These are phyloP conservation scores for Globicephala melas DNA, from an alignment of 2,113 vertebrate species.

Conservation along the genomic window DNA sequence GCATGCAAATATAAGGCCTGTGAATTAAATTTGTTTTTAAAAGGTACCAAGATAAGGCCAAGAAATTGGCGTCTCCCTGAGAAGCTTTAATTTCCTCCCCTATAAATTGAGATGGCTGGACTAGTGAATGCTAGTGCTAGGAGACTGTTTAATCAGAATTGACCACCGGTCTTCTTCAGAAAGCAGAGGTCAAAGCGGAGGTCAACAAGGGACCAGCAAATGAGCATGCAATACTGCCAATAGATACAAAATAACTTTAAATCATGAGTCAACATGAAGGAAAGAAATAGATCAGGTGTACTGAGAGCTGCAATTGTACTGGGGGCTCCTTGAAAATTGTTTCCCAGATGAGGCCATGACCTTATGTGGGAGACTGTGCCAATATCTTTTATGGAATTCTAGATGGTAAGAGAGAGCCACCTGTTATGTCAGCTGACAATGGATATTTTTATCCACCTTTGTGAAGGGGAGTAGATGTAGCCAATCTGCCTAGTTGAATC, in stretches of 20 bases:
- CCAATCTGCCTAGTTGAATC: constrained; percentile 63
- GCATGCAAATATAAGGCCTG: background rate
- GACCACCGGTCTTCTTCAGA: background rate
- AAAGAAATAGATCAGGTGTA: background rate
- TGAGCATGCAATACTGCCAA: background rate
- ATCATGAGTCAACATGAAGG: background rate
- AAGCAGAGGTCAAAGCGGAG: background rate
- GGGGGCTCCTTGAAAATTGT: background rate
- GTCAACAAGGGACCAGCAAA: background rate
- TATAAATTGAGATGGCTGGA: background rate
- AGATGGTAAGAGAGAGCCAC: constrained; percentile 65
- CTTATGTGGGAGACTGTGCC: constrained; percentile 12
- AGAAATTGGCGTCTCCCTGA: background rate
- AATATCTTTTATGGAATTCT: constrained; percentile 21
- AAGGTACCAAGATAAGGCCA: background rate
- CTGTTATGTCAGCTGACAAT: constrained; percentile 54
- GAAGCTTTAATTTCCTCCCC: background rate
- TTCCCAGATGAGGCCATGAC: constrained; percentile 36
- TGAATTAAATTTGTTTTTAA: constrained; percentile 32
- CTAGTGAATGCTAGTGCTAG: background rate
- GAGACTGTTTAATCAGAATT: background rate
- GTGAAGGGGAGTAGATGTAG: constrained; percentile 21
- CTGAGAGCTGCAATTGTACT: background rate
- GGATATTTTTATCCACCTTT: constrained; percentile 67
- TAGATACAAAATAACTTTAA: constrained; percentile 17